Percentiles rank a stretch among this genome's conserved stretches.
Conservation (phyloP, 2,113 vertebrate genomes). For the Pholis gunnellus region DNA sequence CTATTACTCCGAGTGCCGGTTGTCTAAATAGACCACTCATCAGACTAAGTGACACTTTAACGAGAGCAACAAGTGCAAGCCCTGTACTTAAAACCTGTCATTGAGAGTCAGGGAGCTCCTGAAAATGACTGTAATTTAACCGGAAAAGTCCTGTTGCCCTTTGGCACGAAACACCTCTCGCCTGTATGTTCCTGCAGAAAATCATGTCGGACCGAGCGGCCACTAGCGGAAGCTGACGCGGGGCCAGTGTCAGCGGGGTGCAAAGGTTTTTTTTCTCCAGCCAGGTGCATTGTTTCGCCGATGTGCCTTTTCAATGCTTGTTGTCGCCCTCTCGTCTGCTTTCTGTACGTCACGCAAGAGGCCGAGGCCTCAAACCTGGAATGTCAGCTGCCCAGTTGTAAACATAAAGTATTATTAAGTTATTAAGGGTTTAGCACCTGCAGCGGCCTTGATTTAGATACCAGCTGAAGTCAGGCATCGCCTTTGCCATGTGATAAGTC, state of each 20-base stretch:
- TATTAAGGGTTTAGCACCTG: background rate
- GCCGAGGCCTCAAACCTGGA: background rate
- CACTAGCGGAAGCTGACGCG: background rate
- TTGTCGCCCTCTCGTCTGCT: constrained; percentile 4
- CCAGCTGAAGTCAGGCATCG: constrained; percentile 22
- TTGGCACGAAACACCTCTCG: constrained; percentile 10
- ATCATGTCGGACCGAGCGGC: background rate
- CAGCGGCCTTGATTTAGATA: background rate
- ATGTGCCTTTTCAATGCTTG: constrained; percentile 7
- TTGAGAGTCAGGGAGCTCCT: constrained; percentile 11
- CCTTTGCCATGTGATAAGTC: constrained; percentile 45
- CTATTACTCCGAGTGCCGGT: constrained; percentile 32
- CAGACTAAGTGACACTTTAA: constrained; percentile 50
- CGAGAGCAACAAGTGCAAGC: constrained; percentile 36
- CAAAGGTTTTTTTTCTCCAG: constrained; percentile 26
- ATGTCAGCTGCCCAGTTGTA: background rate
- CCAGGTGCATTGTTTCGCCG: constrained; percentile 29
- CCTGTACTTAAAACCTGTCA: background rate
- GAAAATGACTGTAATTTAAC: constrained; percentile 29
- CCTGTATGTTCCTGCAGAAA: background rate
- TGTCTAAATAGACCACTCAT: constrained; percentile 54
- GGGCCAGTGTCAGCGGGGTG: constrained; percentile 5
- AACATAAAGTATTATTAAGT: background rate
- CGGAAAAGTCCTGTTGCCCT: background rate
- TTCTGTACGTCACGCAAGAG: background rate